Conservation (phyloP, 2,113 vertebrate genomes). For the Equus quagga region DNA sequence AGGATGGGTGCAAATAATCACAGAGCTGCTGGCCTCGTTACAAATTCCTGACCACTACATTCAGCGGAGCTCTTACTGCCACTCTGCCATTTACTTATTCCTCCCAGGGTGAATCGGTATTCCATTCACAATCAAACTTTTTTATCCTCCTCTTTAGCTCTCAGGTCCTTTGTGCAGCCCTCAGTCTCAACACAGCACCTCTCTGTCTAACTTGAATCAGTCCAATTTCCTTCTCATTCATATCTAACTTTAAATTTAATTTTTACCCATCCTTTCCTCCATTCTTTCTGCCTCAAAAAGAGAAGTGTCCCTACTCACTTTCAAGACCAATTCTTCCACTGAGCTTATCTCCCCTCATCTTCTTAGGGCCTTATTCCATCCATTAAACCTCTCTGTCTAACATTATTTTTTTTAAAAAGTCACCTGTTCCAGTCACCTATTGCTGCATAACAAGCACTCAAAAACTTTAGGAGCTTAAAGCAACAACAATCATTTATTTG, state of each 20-base stretch:
- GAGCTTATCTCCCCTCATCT: background rate
- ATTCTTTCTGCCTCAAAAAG: background rate
- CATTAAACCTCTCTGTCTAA: background rate
- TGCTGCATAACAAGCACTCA: background rate
- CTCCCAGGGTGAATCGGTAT: background rate
- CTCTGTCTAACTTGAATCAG: background rate
- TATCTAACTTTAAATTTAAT: background rate
- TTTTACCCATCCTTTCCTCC: background rate
- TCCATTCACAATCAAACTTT: background rate
- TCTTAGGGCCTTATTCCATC: background rate
- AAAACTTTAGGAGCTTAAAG: background rate
- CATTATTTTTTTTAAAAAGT: background rate
- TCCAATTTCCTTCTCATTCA: background rate
- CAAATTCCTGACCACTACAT: background rate
- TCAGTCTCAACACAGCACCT: conserved; percentile 21
- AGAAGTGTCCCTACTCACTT: background rate
- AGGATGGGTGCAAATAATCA: background rate
- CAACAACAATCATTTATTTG: background rate
- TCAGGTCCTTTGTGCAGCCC: background rate
- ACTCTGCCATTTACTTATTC: background rate
- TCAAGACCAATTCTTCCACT: background rate
- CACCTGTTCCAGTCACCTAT: background rate
- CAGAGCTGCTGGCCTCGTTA: background rate
- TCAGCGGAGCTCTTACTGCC: accelerated
- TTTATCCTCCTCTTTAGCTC: background rate